A percentile compares a stretch with the other conserved stretches of the same genome.
Evolutionary conservation across 2,113 vertebrate species (phyloP).

Genomic region (Gila orcuttii): DNA sequence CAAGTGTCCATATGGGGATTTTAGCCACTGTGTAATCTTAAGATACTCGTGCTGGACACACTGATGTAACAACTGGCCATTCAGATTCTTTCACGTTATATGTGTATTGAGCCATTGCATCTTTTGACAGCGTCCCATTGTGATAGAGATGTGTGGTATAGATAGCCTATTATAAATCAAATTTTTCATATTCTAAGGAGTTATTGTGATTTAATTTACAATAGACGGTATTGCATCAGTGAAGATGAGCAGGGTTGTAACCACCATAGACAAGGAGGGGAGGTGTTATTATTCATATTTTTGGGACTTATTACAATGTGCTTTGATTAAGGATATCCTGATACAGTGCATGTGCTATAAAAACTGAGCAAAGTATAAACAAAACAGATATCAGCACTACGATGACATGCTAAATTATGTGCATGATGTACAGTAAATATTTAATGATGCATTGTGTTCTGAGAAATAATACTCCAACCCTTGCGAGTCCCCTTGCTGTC

Average conservation of each 20-base stretch:
- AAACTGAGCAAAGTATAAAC: not conserved
- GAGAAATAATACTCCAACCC: not conserved
- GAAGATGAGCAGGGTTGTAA: not conserved
- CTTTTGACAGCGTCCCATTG: not conserved
- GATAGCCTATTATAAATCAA: not conserved
- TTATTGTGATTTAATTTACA: not conserved
- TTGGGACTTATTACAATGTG: not conserved
- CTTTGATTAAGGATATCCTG: not conserved
- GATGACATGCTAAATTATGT: not conserved
- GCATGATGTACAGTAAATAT: not conserved
- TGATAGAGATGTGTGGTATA: not conserved
- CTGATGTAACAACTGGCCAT: not conserved
- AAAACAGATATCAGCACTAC: not conserved
- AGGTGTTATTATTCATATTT: not conserved
- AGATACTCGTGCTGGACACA: slow-evolving; percentile 2
- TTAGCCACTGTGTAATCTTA: not conserved
- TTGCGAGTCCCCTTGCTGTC: not conserved
- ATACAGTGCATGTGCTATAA: not conserved
- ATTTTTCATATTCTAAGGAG: not conserved
- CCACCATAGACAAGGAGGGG: not conserved
- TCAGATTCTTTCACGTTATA: not conserved
- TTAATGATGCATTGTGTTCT: not conserved
- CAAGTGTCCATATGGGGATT: slow-evolving; percentile 8
- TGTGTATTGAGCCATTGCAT: not conserved
- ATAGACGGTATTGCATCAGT: not conserved